Conservation (phyloP, 2,113 vertebrate genomes). For the Machaerirhynchus nigripectus region DNA sequence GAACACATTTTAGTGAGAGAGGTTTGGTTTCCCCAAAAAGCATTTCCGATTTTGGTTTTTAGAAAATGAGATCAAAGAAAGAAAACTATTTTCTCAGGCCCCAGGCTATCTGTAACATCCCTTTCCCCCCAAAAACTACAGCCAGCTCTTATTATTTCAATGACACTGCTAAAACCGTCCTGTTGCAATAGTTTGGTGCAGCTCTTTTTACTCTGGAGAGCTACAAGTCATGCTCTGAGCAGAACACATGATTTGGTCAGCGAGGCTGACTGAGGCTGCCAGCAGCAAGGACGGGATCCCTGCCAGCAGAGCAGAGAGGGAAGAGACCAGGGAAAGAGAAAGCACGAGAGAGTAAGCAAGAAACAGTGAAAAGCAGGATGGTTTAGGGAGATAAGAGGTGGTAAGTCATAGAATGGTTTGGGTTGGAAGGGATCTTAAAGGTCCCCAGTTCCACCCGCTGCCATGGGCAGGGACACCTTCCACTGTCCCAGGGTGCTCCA, state of each 20-base stretch:
- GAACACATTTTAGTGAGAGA: not conserved
- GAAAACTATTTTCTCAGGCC: not conserved
- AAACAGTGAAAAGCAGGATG: not conserved
- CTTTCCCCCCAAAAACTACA: not conserved
- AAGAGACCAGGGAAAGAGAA: not conserved
- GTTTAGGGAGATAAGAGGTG: not conserved
- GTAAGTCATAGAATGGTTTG: not conserved
- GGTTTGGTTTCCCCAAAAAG: not conserved
- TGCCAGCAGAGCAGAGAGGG: not conserved
- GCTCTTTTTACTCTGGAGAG: not conserved
- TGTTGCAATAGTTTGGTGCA: not conserved
- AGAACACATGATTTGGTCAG: not conserved
- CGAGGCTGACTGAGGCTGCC: not conserved
- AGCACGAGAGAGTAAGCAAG: not conserved
- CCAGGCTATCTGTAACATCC: not conserved
- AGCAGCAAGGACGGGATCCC: not conserved
- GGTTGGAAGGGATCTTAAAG: not conserved
- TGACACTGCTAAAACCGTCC: not conserved
- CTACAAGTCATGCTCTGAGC: not conserved
- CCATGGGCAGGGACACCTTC: not conserved
- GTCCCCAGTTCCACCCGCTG: rapidly evolving
- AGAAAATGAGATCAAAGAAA: not conserved
- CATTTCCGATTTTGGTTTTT: not conserved
- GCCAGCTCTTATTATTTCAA: not conserved
- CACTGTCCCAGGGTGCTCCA: not conserved